Percentiles rank a stretch among this genome's conserved stretches.
Conservation (phyloP, 2,888 invertebrate species). For the Gnatocerus cornutus region DNA sequence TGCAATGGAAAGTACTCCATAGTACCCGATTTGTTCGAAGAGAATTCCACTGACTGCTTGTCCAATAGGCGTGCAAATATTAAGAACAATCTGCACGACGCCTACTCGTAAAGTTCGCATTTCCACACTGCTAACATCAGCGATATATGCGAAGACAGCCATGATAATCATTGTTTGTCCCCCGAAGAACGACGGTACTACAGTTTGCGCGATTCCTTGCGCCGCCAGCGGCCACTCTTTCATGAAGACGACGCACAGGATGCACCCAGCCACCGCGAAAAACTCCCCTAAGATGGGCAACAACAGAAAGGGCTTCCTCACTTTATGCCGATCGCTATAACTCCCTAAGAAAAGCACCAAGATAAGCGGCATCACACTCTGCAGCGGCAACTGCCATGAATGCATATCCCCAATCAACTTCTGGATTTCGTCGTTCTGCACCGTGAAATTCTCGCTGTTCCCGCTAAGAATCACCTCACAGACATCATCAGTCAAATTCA, state of each 20-base stretch:
- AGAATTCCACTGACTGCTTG: constrained; percentile 64
- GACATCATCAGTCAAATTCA: constrained; percentile 71
- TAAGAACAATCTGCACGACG: constrained; percentile 70
- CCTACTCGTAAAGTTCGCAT: constrained; percentile 78
- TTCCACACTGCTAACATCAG: constrained; percentile 72
- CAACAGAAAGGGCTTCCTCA: constrained; percentile 68
- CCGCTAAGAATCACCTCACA: constrained; percentile 70
- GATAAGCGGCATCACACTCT: constrained; percentile 66
- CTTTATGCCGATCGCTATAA: constrained; percentile 68
- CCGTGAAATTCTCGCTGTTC: constrained; percentile 62
- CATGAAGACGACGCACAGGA: constrained; percentile 74
- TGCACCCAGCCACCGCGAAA: constrained; percentile 72
- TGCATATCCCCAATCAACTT: constrained; percentile 71
- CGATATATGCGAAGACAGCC: constrained; percentile 69
- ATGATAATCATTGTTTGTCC: constrained; percentile 72
- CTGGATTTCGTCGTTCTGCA: constrained; percentile 70
- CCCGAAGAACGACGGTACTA: constrained; percentile 76
- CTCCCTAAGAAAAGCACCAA: constrained; percentile 68
- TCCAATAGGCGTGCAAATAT: constrained; percentile 60
- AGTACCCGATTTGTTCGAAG: constrained; percentile 63
- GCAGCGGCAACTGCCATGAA: constrained; percentile 66
- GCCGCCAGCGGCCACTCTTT: constrained; percentile 73
- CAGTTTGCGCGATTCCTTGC: constrained; percentile 73
- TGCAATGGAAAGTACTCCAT: constrained; percentile 62
- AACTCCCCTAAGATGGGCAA: constrained; percentile 68